Conservation (phyloP, 2,797 vertebrate species). For the Scyliorhinus canicula region DNA sequence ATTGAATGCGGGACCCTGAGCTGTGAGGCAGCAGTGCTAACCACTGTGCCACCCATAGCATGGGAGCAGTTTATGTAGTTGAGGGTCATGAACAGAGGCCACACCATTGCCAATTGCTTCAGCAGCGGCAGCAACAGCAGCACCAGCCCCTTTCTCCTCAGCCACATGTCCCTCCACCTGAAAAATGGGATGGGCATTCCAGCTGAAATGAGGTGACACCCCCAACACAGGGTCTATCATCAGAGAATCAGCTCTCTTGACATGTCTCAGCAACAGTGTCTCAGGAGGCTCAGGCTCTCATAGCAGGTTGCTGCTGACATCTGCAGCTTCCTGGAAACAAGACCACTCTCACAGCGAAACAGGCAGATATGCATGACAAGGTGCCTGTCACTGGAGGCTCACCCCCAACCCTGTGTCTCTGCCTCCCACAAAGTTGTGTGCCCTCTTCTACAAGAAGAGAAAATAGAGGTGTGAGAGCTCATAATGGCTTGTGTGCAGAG, state of each 20-base stretch:
- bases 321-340: too few relatives aligned
- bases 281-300: not conserved
- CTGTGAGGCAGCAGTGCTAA: too few relatives aligned
- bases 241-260: not conserved
- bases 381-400: not conserved
- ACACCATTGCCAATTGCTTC: not conserved
- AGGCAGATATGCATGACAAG: not conserved
- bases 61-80: not conserved
- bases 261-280: not conserved
- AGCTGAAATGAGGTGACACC: not conserved
- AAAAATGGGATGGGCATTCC: not conserved
- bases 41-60: too few relatives aligned
- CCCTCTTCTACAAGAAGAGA: not conserved
- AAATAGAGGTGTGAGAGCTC: not conserved
- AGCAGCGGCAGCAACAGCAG: not conserved
- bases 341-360: not conserved
- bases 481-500: not conserved
- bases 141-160: not conserved
- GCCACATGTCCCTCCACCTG: not conserved
- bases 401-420: not conserved
- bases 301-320: too few relatives aligned
- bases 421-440: not conserved
- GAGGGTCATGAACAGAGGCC: not conserved
- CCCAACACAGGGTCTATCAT: not conserved
- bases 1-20: too few relatives aligned